These are phyloP conservation scores for Cryptocephalus moraei DNA, from an alignment of 2,888 invertebrate genomes.

Conservation along the genomic window DNA sequence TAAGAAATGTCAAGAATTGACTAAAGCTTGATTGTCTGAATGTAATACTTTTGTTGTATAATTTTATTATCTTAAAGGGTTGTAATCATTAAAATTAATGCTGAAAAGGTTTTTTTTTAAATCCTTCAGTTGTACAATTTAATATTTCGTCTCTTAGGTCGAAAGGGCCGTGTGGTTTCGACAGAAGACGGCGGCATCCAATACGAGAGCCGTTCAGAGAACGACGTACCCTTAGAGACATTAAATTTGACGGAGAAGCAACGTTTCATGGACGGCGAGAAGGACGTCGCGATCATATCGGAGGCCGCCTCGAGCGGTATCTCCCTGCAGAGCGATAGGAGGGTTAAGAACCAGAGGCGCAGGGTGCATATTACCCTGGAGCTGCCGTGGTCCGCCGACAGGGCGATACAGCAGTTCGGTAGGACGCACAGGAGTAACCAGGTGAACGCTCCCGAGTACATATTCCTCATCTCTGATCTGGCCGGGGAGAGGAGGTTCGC, in stretches of 20 bases:
- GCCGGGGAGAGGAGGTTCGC: slow-evolving; percentile 82
- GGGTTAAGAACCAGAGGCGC: slow-evolving; percentile 86
- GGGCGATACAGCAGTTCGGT: slow-evolving; percentile 98
- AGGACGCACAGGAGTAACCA: slow-evolving; percentile 49
- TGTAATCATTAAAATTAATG: too few relatives aligned
- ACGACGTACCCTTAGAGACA: slow-evolving; percentile 92
- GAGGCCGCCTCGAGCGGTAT: slow-evolving; percentile 98
- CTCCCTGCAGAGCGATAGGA: slow-evolving; percentile 89
- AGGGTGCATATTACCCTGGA: slow-evolving; percentile 97
- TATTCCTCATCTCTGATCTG: slow-evolving; percentile 96
- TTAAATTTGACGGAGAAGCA: slow-evolving; percentile 87
- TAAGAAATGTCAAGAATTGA: too few relatives aligned
- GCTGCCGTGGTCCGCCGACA: slow-evolving; percentile 97
- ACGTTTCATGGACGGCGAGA: slow-evolving; percentile 94
- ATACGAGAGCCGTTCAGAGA: slow-evolving; percentile 90
- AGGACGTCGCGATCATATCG: slow-evolving; percentile 97
- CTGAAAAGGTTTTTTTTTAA: too few relatives aligned
- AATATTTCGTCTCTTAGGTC: slow-evolving; percentile 7
- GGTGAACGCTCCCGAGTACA: slow-evolving; percentile 97
- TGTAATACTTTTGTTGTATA: too few relatives aligned
- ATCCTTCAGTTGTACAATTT: too few relatives aligned
- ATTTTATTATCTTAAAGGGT: too few relatives aligned
- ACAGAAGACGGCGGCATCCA: slow-evolving; percentile 91
- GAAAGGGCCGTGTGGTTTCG: slow-evolving; percentile 63
- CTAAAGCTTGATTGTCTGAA: too few relatives aligned